phyloP scores from a whole-genome alignment of 2,113 vertebrate genomes.

The Delphinus delphis region DNA sequence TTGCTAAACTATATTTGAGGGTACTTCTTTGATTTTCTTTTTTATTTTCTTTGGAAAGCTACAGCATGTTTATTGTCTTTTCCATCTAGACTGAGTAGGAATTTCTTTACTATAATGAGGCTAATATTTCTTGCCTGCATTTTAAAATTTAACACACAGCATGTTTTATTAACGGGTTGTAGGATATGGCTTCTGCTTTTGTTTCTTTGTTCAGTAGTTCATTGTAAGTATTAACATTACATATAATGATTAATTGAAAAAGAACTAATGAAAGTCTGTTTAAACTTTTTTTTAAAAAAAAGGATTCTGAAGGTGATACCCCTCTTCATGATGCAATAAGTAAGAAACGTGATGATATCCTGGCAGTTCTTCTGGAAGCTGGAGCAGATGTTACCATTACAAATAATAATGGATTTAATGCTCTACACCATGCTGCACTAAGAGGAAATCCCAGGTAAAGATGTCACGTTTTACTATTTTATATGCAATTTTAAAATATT shows the following conservation, averaged over 20 bases:
- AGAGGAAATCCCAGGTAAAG: slow-evolving; percentile 97
- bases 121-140: slow-evolving; percentile 13
- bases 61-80: background rate
- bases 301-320: slow-evolving; percentile 98
- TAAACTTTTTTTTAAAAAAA: slow-evolving; percentile 25
- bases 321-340: slow-evolving; percentile 98
- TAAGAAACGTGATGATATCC: slow-evolving; percentile 98
- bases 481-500: background rate
- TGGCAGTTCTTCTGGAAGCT: slow-evolving; percentile 96
- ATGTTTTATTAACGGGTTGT: background rate
- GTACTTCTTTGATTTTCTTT: background rate
- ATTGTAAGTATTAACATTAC: slow-evolving; percentile 12
- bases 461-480: background rate
- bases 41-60: background rate
- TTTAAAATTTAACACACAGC: background rate
- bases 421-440: slow-evolving; percentile 96
- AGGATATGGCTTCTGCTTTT: slow-evolving; percentile 32
- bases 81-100: background rate
- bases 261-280: slow-evolving; percentile 54
- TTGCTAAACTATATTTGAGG: slow-evolving; percentile 12
- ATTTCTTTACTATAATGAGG: slow-evolving; percentile 6
- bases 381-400: slow-evolving; percentile 99
- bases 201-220: slow-evolving; percentile 45
- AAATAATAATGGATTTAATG: slow-evolving; percentile 99
- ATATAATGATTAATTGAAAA: background rate